Base-by-base conservation (phyloP, 2,113 vertebrate species). In the Ifrita kowaldi region DNA sequence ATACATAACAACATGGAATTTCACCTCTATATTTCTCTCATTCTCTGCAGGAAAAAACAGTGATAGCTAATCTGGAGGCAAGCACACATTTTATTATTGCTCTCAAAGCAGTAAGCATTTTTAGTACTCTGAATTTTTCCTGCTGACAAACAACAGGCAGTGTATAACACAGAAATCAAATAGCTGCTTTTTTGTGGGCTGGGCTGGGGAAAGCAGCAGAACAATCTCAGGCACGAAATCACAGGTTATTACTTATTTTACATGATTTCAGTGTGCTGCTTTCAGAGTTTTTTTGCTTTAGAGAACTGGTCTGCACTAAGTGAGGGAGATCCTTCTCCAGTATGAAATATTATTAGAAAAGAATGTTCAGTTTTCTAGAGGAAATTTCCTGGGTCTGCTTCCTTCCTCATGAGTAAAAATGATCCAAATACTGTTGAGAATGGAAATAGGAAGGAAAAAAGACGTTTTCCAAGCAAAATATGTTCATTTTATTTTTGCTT, bases 91-190 rank as follows among this genome's bases (percentile, higher is more conserved):
- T 92, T 83, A 84, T 94, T 92, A 90, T 64, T 81, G 60, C 82
- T 95, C 41, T 83, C 50, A 93, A 56, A 95, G 70, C 91, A 91
- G 77, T 88, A 91, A 87, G 50, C 74, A 64, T 94, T 96, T 95
- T 93, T 91, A 85, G 67, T 47, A 68, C 46, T 41, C 78, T 55
- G 87, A 90, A 50, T 89, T 94, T 89, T 83, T 87, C 82, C 82
- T 83, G 70, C 91, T 95, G 74, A 83, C 75, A 83, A 95, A 47
- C 46, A 85, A 76, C 74, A 85, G 84, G 53, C 81, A 85, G 5
- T 33, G 32, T 60, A 21, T 73, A 84, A 76, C 53, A n/a, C 1
- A 62, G 87, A 82, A 73, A 89, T 57, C 41, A 79, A 91, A 93
- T 63, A 73, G n/a, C 46, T 93, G 67, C 21, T 87, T 87, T 65